Evolutionary conservation across 1,140 invertebrate species (phyloP), one percentile per base, ranked within the genome.

Genomic region (Trissolcus basalis): DNA sequence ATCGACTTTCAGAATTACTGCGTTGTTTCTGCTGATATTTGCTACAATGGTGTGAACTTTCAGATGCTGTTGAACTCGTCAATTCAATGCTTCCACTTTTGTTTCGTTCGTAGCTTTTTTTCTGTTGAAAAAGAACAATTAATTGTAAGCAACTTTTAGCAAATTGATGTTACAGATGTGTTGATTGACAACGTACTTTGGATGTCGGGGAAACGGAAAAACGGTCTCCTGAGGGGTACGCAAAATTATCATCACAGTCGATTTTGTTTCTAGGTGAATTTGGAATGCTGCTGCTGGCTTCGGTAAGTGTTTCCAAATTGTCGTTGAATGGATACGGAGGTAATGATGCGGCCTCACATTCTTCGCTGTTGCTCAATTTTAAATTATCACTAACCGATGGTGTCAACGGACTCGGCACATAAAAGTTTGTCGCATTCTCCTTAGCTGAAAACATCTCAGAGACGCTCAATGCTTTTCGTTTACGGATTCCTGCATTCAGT

Each of bases 401-500:
- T 8, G 84, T 80, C 65, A 89, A 63, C 0, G 91, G 91, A 83
- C 90, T 92, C 32, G 92, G 92, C 12, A 93, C 92, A 79, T 93
- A 93, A 80, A 93, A 93, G 33, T 90, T 93, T 8, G 88, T 84
- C 10, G 82, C 79, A 27, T 74, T 86, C 12, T 85, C 82, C 43
- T 85, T 85, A 10, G 70, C 55, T 0, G 92, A 87, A 35, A 92
- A 90, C 9, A 92, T 91, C 64, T 93, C 92, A 55, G 92, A 91
- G 4, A 92, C 92, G 44, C 91, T 92, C 11, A 93, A 76, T 0
- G 92, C 91, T 76, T 93, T 89, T 56, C 92, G 85, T 67, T 89
- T 91, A 50, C 92, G 83, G 48, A 93, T 85, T 0, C 92, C 92
- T 4, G 91, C 92, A 51, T 93, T 92, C 58, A 93, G 89, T 69